A percentile compares a stretch with the other conserved stretches of the same genome.
Evolutionary conservation across 2,113 vertebrate genomes (phyloP).

Genomic region (Heterotis niloticus): DNA sequence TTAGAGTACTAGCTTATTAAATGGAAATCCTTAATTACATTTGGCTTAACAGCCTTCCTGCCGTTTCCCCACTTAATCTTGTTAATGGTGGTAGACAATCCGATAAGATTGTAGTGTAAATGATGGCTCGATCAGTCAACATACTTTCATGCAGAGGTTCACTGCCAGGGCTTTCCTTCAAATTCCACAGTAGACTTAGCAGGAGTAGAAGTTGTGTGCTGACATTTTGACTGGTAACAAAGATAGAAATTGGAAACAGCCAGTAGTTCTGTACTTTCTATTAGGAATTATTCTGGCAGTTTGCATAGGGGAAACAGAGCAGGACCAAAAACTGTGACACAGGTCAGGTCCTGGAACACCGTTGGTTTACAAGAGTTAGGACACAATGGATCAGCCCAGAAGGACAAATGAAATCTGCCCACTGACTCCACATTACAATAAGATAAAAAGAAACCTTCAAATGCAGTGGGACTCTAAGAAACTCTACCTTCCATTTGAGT

Average conservation of each 20-base stretch:
- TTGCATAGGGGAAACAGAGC: background rate
- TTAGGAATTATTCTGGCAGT: background rate
- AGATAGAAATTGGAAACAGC: background rate
- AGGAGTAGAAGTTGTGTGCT: background rate
- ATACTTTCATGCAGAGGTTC: background rate
- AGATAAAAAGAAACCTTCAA: too few species aligned
- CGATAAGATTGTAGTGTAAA: conserved; percentile 14
- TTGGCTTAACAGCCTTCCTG: conserved; percentile 7
- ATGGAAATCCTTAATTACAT: conserved; percentile 7
- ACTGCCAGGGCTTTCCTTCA: background rate
- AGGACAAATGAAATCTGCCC: too few species aligned
- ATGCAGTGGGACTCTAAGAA: too few species aligned
- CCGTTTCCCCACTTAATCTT: conserved; percentile 23
- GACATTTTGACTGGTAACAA: background rate
- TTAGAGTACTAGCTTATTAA: conserved; percentile 10
- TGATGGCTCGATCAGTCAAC: background rate
- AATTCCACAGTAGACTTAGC: background rate
- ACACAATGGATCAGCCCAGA: background rate
- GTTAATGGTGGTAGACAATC: conserved; percentile 11
- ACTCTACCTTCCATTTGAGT: too few species aligned
- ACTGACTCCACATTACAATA: too few species aligned
- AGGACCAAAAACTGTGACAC: background rate
- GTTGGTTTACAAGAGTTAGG: background rate
- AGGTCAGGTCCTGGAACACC: background rate
- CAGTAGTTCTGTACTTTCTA: background rate